Evolutionary conservation across 1,140 invertebrate genomes (phyloP).

Genomic region (Ceratoteleas bidentatus): DNA sequence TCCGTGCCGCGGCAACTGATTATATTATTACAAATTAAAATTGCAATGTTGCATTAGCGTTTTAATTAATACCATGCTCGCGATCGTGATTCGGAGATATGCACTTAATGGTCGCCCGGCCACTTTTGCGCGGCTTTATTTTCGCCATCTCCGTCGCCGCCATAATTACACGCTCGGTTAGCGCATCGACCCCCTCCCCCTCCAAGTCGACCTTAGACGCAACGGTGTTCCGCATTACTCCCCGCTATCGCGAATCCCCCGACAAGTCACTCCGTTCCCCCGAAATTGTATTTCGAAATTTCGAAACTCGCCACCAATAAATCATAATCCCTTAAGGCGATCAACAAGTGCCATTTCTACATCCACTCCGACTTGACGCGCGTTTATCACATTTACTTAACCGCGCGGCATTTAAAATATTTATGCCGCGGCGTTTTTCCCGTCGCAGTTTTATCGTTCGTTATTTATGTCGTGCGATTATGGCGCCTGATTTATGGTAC

Average conservation of each 20-base stretch:
- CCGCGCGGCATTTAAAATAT: conserved; percentile 33
- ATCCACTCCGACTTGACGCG: conserved; percentile 34
- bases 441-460: conserved; percentile 10
- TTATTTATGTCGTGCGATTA: conserved; percentile 36
- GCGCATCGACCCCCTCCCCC: conserved; percentile 40
- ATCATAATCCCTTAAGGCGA: conserved; percentile 62
- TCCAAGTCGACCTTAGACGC: conserved; percentile 21
- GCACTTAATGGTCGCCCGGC: conserved; percentile 36
- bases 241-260: conserved; percentile 15
- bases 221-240: too few species aligned
- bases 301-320: conserved; percentile 60
- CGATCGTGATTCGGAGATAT: conserved; percentile 52
- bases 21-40: conserved; percentile 57
- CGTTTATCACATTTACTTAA: conserved; percentile 53
- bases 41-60: conserved; percentile 42
- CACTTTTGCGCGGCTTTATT: conserved; percentile 40
- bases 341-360: conserved; percentile 69
- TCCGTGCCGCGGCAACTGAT: conserved; percentile 17
- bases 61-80: conserved; percentile 50
- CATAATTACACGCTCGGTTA: conserved; percentile 57
- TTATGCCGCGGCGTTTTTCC: conserved; percentile 21
- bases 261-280: conserved; percentile 6
- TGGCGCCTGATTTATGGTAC: conserved; percentile 28
- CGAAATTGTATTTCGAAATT: conserved; percentile 39
- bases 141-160: conserved; percentile 35